These are phyloP conservation scores for Leucoraja ocellata DNA, from an alignment of 2,797 vertebrate genomes.

Conservation along the genomic window DNA sequence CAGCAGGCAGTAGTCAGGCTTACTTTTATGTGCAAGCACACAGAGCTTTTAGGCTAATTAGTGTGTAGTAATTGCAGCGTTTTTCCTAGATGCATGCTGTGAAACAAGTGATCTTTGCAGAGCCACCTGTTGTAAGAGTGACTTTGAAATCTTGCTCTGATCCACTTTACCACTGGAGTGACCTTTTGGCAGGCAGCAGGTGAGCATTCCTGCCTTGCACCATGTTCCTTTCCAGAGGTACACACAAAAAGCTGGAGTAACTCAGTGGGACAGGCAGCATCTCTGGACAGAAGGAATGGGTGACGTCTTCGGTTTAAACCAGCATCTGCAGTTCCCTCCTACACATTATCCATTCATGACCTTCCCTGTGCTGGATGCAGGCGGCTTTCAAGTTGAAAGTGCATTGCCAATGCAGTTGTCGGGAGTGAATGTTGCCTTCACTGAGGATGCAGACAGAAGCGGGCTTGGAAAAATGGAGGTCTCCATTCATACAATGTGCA, in stretches of 20 bases:
- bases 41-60: conserved; percentile 9
- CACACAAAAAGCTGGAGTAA: too few relatives aligned
- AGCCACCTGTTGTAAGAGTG: neutral
- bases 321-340: too few relatives aligned
- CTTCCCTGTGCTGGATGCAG: too few relatives aligned
- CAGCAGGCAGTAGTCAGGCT: neutral
- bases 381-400: neutral
- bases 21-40: neutral
- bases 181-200: neutral
- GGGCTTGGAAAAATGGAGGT: neutral
- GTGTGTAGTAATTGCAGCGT: neutral
- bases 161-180: neutral
- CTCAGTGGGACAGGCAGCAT: too few relatives aligned
- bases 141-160: conserved; percentile 10
- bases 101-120: conserved; percentile 33
- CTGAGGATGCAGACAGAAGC: neutral
- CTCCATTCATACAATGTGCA: neutral
- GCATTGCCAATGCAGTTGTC: neutral
- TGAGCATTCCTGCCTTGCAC: neutral
- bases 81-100: neutral
- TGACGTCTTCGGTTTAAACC: too few relatives aligned
- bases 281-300: too few relatives aligned
- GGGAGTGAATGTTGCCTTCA: neutral
- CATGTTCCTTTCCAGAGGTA: neutral
- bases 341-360: neutral